Conservation (phyloP, 2,797 vertebrate genomes). For the Pteronotus mesoamericanus region DNA sequence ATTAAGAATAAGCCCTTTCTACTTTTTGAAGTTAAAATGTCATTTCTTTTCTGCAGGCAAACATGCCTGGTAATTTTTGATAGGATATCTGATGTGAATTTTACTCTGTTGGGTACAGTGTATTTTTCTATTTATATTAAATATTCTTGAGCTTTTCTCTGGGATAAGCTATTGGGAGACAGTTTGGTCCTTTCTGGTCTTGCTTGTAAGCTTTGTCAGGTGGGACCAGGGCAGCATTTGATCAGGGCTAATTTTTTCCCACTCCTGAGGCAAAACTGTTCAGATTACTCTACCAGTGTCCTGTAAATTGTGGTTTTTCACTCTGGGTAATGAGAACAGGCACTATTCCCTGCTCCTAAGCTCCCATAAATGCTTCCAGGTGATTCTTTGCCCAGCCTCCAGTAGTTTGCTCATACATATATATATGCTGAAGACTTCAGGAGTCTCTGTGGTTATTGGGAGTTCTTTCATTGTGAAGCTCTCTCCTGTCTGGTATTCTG, state of each 20-base stretch:
- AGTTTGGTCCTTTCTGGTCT: constrained; percentile 36
- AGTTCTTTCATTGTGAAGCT: not conserved
- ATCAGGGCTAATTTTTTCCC: not conserved
- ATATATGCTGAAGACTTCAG: not conserved
- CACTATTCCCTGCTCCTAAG: not conserved
- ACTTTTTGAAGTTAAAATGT: not conserved
- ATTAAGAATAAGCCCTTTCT: not conserved
- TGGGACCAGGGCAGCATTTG: not conserved
- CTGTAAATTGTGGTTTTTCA: not conserved
- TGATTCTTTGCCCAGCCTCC: not conserved
- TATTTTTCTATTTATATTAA: constrained; percentile 54
- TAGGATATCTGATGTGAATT: constrained; percentile 18
- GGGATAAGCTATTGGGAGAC: constrained; percentile 12
- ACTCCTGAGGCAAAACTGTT: not conserved
- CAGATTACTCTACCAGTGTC: not conserved
- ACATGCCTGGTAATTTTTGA: not conserved
- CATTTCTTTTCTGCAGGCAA: not conserved
- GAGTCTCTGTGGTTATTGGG: too few species aligned
- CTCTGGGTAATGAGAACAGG: not conserved
- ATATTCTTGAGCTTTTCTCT: constrained; percentile 18
- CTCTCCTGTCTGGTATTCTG: not conserved
- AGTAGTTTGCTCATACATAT: not conserved
- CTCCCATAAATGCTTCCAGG: not conserved
- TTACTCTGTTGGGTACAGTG: constrained; percentile 6
- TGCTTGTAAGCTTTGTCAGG: constrained; percentile 41